These are phyloP conservation scores for Thyatira batis DNA, from an alignment of 2,888 invertebrate species.

Conservation along the genomic window DNA sequence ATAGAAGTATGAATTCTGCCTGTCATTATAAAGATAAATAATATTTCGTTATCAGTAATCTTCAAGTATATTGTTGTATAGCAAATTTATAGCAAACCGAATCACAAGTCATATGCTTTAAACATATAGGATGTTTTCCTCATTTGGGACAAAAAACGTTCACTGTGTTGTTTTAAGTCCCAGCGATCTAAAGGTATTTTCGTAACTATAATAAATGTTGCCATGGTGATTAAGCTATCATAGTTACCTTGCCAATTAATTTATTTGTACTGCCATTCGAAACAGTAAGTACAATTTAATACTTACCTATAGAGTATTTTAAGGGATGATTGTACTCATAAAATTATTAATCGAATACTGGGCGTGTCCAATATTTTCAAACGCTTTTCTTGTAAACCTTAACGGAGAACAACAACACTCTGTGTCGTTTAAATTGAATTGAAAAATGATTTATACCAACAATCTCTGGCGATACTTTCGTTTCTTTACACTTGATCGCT, in stretches of 20 bases:
- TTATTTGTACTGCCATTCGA: too few species aligned
- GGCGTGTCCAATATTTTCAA: constrained; percentile 37
- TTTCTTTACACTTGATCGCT: constrained; percentile 68
- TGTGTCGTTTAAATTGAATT: constrained; percentile 78
- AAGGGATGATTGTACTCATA: neutral
- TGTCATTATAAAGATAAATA: too few species aligned
- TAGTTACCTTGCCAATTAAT: too few species aligned
- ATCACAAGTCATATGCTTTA: too few species aligned
- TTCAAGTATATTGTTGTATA: too few species aligned
- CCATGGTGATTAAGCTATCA: neutral
- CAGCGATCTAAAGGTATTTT: neutral
- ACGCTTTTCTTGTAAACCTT: constrained; percentile 35
- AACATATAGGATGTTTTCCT: too few species aligned
- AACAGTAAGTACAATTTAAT: neutral
- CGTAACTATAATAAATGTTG: neutral
- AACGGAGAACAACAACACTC: constrained; percentile 66
- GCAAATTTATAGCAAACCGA: too few species aligned
- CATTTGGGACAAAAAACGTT: too few species aligned
- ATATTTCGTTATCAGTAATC: too few species aligned
- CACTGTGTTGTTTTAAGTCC: too few species aligned
- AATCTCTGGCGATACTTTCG: constrained; percentile 65
- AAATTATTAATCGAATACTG: too few species aligned
- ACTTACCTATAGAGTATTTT: neutral
- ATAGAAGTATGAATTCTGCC: too few species aligned
- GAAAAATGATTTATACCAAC: constrained; percentile 78